Conservation (phyloP, 1,140 invertebrate species). For the Cotesia chilonis region DNA sequence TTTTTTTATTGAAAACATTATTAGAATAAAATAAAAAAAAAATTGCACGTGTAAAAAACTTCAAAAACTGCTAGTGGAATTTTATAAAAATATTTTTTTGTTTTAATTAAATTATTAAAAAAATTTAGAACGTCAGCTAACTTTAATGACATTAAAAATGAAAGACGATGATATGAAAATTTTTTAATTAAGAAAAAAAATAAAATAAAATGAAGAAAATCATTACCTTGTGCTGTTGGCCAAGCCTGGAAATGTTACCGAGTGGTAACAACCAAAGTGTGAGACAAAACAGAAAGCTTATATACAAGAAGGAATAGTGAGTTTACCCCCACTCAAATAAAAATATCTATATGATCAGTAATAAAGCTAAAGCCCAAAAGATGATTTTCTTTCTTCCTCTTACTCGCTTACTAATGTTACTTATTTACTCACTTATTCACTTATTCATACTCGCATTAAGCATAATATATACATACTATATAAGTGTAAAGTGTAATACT, state of each 20-base stretch:
- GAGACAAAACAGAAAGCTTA: constrained; percentile 55
- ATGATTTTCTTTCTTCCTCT: constrained; percentile 36
- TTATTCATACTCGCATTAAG: neutral
- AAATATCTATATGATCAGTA: constrained; percentile 20
- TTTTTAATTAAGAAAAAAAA: neutral
- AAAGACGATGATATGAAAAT: too few species aligned
- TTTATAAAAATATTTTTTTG: too few species aligned
- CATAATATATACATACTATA: neutral
- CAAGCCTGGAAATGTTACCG: constrained; percentile 61
- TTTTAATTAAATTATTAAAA: too few species aligned
- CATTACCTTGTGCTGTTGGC: constrained; percentile 56
- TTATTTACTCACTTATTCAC: neutral
- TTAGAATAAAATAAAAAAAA: too few species aligned
- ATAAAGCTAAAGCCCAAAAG: constrained; percentile 35
- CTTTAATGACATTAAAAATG: too few species aligned
- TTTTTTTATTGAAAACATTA: too few species aligned
- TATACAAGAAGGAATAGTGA: constrained; percentile 50
- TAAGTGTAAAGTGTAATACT: too few species aligned
- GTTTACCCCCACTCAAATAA: constrained; percentile 15
- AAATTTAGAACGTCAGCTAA: too few species aligned
- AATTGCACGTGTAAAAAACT: too few species aligned
- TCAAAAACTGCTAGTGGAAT: too few species aligned
- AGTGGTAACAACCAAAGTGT: constrained; percentile 60
- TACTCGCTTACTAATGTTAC: neutral
- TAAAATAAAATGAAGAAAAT: constrained; percentile 26